These are phyloP conservation scores for Heteronetta atricapilla DNA, from an alignment of 2,113 vertebrate genomes.

Conservation along the genomic window DNA sequence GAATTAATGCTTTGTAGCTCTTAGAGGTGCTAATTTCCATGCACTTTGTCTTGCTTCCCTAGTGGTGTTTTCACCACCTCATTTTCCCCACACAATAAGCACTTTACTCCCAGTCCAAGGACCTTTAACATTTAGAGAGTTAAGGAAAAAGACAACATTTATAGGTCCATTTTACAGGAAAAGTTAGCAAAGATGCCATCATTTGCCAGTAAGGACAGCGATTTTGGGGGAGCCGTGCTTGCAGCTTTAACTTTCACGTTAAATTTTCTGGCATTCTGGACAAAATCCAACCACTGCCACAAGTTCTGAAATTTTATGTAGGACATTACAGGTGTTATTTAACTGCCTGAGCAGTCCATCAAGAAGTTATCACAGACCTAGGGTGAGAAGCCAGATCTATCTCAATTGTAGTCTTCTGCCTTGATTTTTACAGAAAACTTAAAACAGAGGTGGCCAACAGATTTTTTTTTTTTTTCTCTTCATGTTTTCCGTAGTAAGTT, in stretches of 20 bases:
- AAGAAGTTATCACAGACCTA: not conserved
- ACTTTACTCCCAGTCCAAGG: not conserved
- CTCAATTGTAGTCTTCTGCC: not conserved
- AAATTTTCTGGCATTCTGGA: not conserved
- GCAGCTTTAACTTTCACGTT: not conserved
- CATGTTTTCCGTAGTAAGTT: not conserved
- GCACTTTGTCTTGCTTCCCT: not conserved
- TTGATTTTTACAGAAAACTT: not conserved
- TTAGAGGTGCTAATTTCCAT: not conserved
- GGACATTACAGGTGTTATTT: not conserved
- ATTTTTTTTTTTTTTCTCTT: not conserved
- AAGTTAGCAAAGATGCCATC: not conserved
- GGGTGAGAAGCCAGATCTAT: not conserved
- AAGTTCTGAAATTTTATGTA: rapidly evolving
- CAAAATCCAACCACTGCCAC: not conserved
- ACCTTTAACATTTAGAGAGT: not conserved
- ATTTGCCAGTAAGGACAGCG: rapidly evolving
- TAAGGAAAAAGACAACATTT: not conserved
- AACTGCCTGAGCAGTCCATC: not conserved
- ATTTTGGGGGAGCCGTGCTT: rapidly evolving
- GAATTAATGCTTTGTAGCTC: not conserved
- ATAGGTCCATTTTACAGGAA: not conserved
- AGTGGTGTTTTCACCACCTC: not conserved
- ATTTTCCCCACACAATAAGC: not conserved
- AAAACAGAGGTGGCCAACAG: not conserved